Conservation (phyloP, 1,140 invertebrate species). For the Trigoniulus corallinus region DNA sequence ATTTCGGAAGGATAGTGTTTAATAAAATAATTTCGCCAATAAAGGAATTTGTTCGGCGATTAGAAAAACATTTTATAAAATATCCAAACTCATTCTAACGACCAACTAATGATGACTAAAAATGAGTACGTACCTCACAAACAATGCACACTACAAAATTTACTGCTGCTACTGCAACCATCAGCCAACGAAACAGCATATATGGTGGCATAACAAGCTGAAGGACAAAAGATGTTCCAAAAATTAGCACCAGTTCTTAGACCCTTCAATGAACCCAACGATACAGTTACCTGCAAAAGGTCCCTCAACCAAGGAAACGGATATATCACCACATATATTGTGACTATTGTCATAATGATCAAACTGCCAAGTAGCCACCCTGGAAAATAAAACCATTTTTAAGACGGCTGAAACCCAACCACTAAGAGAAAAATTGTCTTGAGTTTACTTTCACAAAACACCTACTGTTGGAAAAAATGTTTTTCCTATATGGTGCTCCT, state of each 20-base stretch:
- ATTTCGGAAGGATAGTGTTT: too few relatives aligned
- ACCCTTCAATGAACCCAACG: not conserved
- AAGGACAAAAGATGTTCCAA: too few relatives aligned
- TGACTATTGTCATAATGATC: conserved; percentile 39
- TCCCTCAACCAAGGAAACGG: conserved; percentile 30
- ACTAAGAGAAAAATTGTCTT: not conserved
- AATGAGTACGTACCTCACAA: conserved; percentile 4
- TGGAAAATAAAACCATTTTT: conserved; percentile 6
- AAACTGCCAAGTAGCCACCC: conserved; percentile 40
- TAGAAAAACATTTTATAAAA: too few relatives aligned
- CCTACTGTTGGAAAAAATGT: conserved; percentile 36
- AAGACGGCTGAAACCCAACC: not conserved
- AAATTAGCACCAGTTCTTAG: not conserved
- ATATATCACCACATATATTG: conserved; percentile 47
- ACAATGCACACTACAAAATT: conserved; percentile 6
- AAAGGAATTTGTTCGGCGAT: too few relatives aligned
- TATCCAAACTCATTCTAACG: too few relatives aligned
- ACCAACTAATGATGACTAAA: too few relatives aligned
- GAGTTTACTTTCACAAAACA: too few relatives aligned
- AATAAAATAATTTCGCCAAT: too few relatives aligned
- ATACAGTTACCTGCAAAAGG: not conserved
- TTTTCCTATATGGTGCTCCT: conserved; percentile 36
- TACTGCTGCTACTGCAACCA: conserved; percentile 2
- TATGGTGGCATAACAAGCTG: not conserved
- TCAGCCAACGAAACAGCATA: conserved; percentile 1